Evolutionary conservation across 2,888 invertebrate genomes (phyloP).

Genomic region (Cephus spinipes): DNA sequence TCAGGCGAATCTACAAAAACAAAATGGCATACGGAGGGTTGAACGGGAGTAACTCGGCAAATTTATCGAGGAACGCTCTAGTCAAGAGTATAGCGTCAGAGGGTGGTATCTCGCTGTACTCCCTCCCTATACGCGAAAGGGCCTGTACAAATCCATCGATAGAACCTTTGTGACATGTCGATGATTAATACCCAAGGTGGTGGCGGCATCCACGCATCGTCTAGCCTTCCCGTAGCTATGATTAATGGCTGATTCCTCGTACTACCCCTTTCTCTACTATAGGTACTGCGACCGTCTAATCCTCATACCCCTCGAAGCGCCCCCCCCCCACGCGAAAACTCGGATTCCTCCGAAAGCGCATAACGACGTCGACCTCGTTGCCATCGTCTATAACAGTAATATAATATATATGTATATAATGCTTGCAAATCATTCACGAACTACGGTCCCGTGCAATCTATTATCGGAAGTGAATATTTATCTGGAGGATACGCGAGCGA

Average conservation of each 20-base stretch:
- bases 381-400: background rate
- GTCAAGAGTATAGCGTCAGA: background rate
- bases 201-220: slow-evolving; percentile 13
- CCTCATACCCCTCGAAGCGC: background rate
- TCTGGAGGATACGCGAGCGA: background rate
- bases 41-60: background rate
- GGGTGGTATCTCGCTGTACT: background rate
- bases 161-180: slow-evolving; percentile 6
- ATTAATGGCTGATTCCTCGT: slow-evolving; percentile 16
- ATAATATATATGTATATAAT: no score
- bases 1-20: background rate
- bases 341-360: background rate
- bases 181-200: slow-evolving; percentile 25
- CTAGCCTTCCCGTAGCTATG: slow-evolving; percentile 17
- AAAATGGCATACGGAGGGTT: background rate
- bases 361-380: background rate
- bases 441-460: background rate
- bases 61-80: background rate
- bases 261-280: background rate
- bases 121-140: background rate
- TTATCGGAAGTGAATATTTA: background rate
- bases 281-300: background rate
- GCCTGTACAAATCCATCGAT: slow-evolving; percentile 10
- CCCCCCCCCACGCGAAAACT: background rate
- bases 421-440: background rate